Evolutionary conservation across 2,888 invertebrate species (phyloP), one percentile per base, ranked within the genome.

Genomic region (Pasiphila rectangulata): DNA sequence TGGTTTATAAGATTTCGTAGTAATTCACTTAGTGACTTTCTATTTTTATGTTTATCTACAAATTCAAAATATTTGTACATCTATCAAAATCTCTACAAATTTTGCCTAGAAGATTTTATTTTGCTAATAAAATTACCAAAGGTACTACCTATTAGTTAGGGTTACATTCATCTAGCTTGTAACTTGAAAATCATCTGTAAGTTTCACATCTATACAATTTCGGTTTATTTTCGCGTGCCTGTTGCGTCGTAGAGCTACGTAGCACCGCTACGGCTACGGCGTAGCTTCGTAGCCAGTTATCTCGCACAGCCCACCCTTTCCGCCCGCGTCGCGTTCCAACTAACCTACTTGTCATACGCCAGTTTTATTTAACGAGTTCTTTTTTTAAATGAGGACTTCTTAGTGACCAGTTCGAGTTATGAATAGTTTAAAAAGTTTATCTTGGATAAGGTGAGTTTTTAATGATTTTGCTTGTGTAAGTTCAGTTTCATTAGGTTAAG

Each of bases 201-300:
- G 29, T 20, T 36, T 41, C 46, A 30, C 6, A 7, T 46, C 46
- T 41, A 32, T 9, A 6, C 21, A 19, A n/a, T 12, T 17, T 17
- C 20, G 17, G 24, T 35, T 42, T 51, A 59, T 60, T 66, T 68
- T 9, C 32, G 9, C 32, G 79, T 81, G 83, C 83, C 83, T 83
- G 83, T 83, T 83, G 83, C 82, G 78, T 66, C 72, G 75, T 67
- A 65, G n/a, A n/a, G 66, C 68, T 35, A 56, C 61, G 67, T 70
- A 69, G 71, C 67, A 17, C 17, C 10, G 4, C 21, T 21, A 47
- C 51, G 64, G 73, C 43, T 39, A 44, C 49, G 49, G 16, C 49
- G 49, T 49, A 50, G 50, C 50, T 45, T 63, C 75, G 80, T 79
- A 80, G 85, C 73, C 84, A 86, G 86, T 86, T 72, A 73, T 75